Percentiles rank a stretch among this genome's conserved stretches.
phyloP scores from a whole-genome alignment of 2,888 invertebrate genomes.

The Gryllus longicercus region DNA sequence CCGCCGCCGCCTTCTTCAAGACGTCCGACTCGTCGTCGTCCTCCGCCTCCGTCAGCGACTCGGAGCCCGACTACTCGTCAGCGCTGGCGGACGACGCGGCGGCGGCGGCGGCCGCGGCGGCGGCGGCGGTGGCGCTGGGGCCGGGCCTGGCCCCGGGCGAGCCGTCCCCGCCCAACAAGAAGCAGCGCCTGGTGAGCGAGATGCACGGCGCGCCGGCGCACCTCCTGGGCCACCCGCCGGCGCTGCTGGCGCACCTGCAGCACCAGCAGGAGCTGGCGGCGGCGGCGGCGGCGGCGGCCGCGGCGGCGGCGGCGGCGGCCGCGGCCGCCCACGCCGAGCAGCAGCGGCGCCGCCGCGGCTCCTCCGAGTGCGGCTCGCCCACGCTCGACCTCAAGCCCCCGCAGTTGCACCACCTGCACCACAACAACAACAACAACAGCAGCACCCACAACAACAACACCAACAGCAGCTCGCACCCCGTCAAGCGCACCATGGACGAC shows the following conservation, averaged over 20 bases:
- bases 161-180: slow-evolving; percentile 48
- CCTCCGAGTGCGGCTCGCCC: slow-evolving; percentile 72
- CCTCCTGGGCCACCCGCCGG: slow-evolving; percentile 25
- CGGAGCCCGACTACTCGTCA: slow-evolving; percentile 27
- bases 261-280: slow-evolving; percentile 49
- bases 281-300: slow-evolving; percentile 42
- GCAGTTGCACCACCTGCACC: slow-evolving; percentile 56
- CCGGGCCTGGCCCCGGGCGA: slow-evolving; percentile 38
- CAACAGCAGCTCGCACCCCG: slow-evolving; percentile 37
- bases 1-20: slow-evolving; percentile 23
- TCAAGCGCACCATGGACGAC: slow-evolving; percentile 78
- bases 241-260: slow-evolving; percentile 51
- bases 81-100: slow-evolving; percentile 33
- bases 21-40: slow-evolving; percentile 38
- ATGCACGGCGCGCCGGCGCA: slow-evolving; percentile 27
- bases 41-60: slow-evolving; percentile 35
- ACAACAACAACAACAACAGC: slow-evolving; percentile 53
- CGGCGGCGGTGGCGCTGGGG: slow-evolving; percentile 36
- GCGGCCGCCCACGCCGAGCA: slow-evolving; percentile 37
- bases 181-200: slow-evolving; percentile 44
- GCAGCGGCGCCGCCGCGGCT: slow-evolving; percentile 48
- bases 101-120: slow-evolving; percentile 35
- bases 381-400: slow-evolving; percentile 59
- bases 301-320: slow-evolving; percentile 45
- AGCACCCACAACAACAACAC: slow-evolving; percentile 60